Conservation (phyloP, 2,888 invertebrate species). For the Carpatolechia fugitivella region DNA sequence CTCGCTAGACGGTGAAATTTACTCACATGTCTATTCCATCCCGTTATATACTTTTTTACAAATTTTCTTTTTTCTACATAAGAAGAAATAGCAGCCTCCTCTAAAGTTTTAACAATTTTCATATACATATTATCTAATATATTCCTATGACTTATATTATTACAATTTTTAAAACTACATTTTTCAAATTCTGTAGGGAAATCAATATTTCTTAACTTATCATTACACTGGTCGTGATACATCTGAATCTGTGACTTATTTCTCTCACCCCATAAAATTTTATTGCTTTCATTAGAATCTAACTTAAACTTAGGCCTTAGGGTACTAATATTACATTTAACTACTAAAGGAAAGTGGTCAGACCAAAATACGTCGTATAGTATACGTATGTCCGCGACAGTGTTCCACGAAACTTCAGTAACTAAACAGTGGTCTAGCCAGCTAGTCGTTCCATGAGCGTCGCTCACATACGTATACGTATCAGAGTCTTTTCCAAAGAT, state of each 20-base stretch:
- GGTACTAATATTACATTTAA: conserved; percentile 7
- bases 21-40: conserved; percentile 1
- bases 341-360: conserved; percentile 12
- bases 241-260: not conserved
- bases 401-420: not conserved
- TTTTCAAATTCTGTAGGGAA: not conserved
- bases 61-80: not conserved
- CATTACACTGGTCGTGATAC: not conserved
- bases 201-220: not conserved
- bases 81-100: not conserved
- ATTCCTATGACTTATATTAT: not conserved
- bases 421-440: conserved; percentile 14
- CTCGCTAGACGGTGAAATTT: not conserved
- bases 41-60: not conserved
- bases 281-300: not conserved
- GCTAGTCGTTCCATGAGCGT: conserved; percentile 1
- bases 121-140: not conserved
- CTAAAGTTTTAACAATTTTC: not conserved
- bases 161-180: not conserved
- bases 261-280: not conserved
- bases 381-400: conserved; percentile 1
- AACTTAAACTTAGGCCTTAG: not conserved
- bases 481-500: not conserved
- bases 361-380: conserved; percentile 14
- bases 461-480: conserved; percentile 11